These are phyloP conservation scores for Rhingia rostrata DNA, from an alignment of 2,888 invertebrate genomes.

Conservation along the genomic window DNA sequence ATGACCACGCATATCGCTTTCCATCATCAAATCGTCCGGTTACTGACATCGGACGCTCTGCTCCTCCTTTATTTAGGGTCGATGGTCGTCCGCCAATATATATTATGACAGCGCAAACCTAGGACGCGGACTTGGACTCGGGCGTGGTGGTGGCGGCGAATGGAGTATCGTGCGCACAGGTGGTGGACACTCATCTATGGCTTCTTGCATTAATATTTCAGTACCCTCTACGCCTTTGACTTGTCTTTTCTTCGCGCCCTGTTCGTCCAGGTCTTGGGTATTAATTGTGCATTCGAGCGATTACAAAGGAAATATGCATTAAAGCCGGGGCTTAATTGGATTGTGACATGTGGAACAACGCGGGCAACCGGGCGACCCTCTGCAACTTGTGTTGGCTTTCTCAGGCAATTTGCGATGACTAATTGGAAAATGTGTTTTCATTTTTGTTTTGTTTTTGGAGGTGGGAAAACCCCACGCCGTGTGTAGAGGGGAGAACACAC, in stretches of 20 bases:
- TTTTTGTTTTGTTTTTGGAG: slow-evolving; percentile 31
- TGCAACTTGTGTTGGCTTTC: slow-evolving; percentile 61
- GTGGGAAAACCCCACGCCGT: slow-evolving; percentile 63
- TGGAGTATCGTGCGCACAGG: slow-evolving; percentile 25
- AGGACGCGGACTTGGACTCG: slow-evolving; percentile 24
- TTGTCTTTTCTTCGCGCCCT: slow-evolving; percentile 10
- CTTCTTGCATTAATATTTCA: slow-evolving; percentile 60
- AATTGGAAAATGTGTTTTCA: slow-evolving; percentile 50
- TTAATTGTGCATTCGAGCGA: slow-evolving; percentile 70
- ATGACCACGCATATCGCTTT: slow-evolving; percentile 67
- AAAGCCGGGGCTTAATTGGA: slow-evolving; percentile 38
- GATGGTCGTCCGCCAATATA: background rate
- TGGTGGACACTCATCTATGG: slow-evolving; percentile 51
- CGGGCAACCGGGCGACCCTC: slow-evolving; percentile 15
- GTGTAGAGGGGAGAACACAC: background rate
- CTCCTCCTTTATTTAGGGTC: background rate
- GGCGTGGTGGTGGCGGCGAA: background rate
- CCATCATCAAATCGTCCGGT: slow-evolving; percentile 68
- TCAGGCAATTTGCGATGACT: slow-evolving; percentile 72
- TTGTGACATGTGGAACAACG: slow-evolving; percentile 47
- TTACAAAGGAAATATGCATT: slow-evolving; percentile 69
- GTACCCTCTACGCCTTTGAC: slow-evolving; percentile 4
- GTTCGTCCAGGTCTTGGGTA: slow-evolving; percentile 36
- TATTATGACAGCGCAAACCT: slow-evolving; percentile 31
- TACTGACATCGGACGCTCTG: slow-evolving; percentile 32